These are phyloP conservation scores for Eilema caniola DNA, from an alignment of 2,888 invertebrate species.

Conservation along the genomic window DNA sequence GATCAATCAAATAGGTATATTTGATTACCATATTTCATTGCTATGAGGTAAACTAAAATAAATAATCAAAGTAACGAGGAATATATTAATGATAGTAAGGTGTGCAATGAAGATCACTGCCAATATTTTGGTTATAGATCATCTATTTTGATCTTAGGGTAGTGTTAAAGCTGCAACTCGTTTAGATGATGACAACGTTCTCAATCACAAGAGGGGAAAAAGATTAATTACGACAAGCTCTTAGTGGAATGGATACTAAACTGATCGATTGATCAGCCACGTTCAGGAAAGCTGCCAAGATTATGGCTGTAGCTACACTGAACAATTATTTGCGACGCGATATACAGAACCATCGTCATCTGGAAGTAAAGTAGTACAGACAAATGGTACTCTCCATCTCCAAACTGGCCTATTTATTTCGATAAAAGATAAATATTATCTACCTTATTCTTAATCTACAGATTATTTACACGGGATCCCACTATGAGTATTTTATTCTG, in stretches of 20 bases:
- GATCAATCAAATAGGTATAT: constrained; percentile 44
- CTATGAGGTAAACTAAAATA: constrained; percentile 28
- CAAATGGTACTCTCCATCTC: too few relatives aligned
- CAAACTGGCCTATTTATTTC: too few relatives aligned
- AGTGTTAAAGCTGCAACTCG: background rate
- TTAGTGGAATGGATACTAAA: background rate
- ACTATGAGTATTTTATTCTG: too few relatives aligned
- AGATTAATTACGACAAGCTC: background rate
- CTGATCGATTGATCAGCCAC: background rate
- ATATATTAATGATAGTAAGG: constrained; percentile 19
- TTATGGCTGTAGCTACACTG: background rate
- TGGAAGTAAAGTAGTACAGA: too few relatives aligned
- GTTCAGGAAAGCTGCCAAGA: background rate
- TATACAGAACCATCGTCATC: background rate
- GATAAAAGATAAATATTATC: too few relatives aligned
- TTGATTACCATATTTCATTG: constrained; percentile 43
- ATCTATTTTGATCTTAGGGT: constrained; percentile 20
- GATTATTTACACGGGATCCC: too few relatives aligned
- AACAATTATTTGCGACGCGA: background rate
- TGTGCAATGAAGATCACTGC: constrained; percentile 36
- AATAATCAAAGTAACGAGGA: constrained; percentile 32
- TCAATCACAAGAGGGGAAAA: background rate
- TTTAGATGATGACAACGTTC: background rate
- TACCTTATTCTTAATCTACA: too few relatives aligned
- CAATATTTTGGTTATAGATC: constrained; percentile 34